Conservation (phyloP, 1,140 invertebrate species). For the Meloidogyne hapla region DNA sequence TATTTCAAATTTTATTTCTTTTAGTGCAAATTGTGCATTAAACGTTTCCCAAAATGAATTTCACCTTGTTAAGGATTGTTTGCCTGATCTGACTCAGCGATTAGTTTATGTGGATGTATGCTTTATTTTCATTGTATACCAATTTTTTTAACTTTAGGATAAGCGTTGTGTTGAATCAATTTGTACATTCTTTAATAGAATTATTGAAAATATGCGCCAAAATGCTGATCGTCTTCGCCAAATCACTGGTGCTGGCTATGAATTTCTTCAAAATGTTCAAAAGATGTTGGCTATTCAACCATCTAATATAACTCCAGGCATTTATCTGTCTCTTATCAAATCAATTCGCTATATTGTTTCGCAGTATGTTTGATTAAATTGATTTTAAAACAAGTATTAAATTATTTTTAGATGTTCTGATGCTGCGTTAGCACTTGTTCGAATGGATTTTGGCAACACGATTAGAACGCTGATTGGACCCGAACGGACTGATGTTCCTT, state of each 20-base stretch:
- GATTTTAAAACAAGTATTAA: no score
- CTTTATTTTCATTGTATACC: constrained; percentile 11
- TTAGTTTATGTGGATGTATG: constrained; percentile 52
- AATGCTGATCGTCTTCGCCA: constrained; percentile 86
- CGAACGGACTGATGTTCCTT: constrained; percentile 30
- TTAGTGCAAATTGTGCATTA: constrained; percentile 58
- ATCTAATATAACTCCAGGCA: constrained; percentile 48
- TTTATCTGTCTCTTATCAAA: constrained; percentile 54
- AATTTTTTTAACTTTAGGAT: constrained; percentile 69
- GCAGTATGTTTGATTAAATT: constrained; percentile 3
- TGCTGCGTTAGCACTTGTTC: constrained; percentile 53
- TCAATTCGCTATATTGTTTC: constrained; percentile 54
- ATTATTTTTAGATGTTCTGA: constrained; percentile 43
- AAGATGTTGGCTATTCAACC: constrained; percentile 73
- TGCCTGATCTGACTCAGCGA: constrained; percentile 57
- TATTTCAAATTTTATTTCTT: constrained; percentile 49
- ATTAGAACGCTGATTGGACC: constrained; percentile 53
- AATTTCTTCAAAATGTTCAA: constrained; percentile 70
- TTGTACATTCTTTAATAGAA: constrained; percentile 85
- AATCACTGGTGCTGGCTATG: constrained; percentile 85
- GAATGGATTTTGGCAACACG: constrained; percentile 52
- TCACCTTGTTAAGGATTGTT: constrained; percentile 49
- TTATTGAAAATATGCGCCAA: constrained; percentile 92
- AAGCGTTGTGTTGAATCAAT: constrained; percentile 96
- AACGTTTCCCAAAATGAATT: constrained; percentile 49